These are phyloP conservation scores for Paradisaea rubra DNA, from an alignment of 2,113 vertebrate species.

Conservation along the genomic window DNA sequence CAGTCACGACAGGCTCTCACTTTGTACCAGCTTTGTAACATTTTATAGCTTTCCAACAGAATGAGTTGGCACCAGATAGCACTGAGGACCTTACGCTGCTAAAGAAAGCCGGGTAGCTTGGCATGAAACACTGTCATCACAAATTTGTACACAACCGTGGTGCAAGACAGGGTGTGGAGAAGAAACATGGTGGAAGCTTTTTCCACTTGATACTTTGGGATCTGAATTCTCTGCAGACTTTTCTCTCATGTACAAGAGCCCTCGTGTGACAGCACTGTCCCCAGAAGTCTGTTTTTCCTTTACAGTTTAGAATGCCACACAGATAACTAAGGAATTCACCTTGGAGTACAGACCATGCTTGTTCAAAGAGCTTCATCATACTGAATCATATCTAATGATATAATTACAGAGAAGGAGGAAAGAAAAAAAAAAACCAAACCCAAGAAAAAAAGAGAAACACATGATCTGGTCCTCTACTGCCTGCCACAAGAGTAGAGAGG, in stretches of 20 bases:
- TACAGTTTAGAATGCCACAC: not conserved
- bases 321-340: not conserved
- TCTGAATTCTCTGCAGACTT: not conserved
- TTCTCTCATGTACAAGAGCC: not conserved
- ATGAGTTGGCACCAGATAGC: not conserved
- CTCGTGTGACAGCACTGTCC: not conserved
- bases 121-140: not conserved
- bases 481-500: not conserved
- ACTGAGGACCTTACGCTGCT: not conserved
- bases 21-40: not conserved
- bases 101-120: not conserved
- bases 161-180: not conserved
- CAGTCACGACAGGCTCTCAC: not conserved
- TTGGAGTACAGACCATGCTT: not conserved
- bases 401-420: not conserved
- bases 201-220: not conserved
- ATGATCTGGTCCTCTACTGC: not conserved
- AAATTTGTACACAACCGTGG: not conserved
- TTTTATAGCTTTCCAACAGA: constrained; percentile 31
- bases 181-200: not conserved
- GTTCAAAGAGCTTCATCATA: not conserved
- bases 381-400: not conserved
- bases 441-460: not conserved
- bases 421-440: not conserved
- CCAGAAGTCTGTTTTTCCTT: not conserved